Conservation (phyloP, 2,113 vertebrate species). For the Leptosomus discolor region DNA sequence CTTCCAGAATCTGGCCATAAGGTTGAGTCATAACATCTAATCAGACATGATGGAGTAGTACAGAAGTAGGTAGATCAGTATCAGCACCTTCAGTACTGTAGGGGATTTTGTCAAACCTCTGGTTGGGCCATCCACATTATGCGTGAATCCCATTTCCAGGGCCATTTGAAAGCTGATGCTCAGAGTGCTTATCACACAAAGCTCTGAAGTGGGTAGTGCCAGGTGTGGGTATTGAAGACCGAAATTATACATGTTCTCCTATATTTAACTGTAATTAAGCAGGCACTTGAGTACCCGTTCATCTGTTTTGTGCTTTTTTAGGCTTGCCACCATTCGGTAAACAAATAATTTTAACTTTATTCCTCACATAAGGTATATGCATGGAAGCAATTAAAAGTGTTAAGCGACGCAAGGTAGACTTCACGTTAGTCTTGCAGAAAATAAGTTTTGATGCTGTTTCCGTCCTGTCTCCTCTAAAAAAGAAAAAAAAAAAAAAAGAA, state of each 20-base stretch:
- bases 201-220: background rate
- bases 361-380: background rate
- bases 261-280: slow-evolving; percentile 25
- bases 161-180: background rate
- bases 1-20: background rate
- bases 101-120: background rate
- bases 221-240: background rate
- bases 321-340: background rate
- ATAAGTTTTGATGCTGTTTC: background rate
- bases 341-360: background rate
- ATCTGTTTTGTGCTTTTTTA: background rate
- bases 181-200: background rate
- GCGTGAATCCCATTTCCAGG: background rate
- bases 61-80: background rate
- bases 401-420: background rate
- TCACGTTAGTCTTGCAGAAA: background rate
- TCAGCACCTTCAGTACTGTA: background rate
- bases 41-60: background rate
- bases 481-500: too few relatives aligned
- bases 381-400: background rate
- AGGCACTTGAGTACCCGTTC: background rate
- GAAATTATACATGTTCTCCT: slow-evolving; percentile 14
- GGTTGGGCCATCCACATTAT: background rate
- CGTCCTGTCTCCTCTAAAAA: background rate
- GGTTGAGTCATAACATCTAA: background rate